Evolutionary conservation across 2,888 invertebrate species (phyloP).

Genomic region (Aplocera efformata): DNA sequence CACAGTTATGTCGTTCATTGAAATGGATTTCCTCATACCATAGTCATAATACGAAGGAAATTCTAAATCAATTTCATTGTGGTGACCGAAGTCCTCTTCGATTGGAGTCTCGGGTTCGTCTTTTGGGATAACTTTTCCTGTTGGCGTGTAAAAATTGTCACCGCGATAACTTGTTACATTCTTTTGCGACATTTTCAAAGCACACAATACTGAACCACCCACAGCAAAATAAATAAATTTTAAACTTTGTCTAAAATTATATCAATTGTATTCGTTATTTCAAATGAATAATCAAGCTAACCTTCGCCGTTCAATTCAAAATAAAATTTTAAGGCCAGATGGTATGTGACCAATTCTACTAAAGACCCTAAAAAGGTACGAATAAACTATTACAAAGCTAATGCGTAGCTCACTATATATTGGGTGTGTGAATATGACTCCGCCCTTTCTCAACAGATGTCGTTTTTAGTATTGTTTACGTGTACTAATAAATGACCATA

Average conservation of each 20-base stretch:
- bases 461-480: too few species aligned
- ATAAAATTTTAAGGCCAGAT: neutral
- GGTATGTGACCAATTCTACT: too few species aligned
- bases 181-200: slow-evolving; percentile 62
- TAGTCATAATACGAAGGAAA: slow-evolving; percentile 43
- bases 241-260: too few species aligned
- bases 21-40: slow-evolving; percentile 62
- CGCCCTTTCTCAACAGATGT: too few species aligned
- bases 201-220: too few species aligned
- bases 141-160: slow-evolving; percentile 54
- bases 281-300: slow-evolving; percentile 26
- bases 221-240: too few species aligned
- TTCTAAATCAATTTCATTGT: slow-evolving; percentile 44
- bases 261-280: slow-evolving; percentile 35
- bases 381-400: too few species aligned
- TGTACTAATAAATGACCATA: too few species aligned
- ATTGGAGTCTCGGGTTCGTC: slow-evolving; percentile 60
- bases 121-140: slow-evolving; percentile 47
- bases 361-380: too few species aligned
- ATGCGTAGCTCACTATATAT: too few species aligned
- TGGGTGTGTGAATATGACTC: too few species aligned
- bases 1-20: slow-evolving; percentile 59
- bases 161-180: slow-evolving; percentile 63
- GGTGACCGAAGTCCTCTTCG: slow-evolving; percentile 59
- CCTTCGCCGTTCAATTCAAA: slow-evolving; percentile 1